phyloP scores from a whole-genome alignment of 2,888 invertebrate genomes.

The Eilema sororculum region DNA sequence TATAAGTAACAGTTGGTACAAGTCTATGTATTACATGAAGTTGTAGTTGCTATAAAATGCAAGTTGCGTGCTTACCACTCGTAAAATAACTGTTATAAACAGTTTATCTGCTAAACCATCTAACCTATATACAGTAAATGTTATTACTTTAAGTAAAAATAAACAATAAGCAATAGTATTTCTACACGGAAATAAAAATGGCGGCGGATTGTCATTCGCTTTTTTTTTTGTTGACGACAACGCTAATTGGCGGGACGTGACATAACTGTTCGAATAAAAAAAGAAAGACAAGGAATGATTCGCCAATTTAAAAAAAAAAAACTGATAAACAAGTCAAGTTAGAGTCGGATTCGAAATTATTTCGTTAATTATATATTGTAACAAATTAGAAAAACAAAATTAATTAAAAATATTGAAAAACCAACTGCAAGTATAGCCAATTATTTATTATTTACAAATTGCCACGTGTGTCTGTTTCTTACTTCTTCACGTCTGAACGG shows the following conservation, averaged over 20 bases:
- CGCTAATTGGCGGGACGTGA: neutral
- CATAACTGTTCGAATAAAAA: neutral
- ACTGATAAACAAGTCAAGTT: no score
- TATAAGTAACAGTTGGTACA: neutral
- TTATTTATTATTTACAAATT: no score
- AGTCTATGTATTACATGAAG: neutral
- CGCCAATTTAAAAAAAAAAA: no score
- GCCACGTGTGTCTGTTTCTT: no score
- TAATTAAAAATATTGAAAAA: no score
- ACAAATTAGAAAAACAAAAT: no score
- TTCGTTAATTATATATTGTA: no score
- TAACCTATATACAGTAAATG: conserved; percentile 4
- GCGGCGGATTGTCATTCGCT: neutral
- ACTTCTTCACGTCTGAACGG: no score
- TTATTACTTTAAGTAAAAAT: conserved; percentile 10
- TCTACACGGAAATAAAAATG: conserved; percentile 6
- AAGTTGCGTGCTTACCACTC: conserved; percentile 1
- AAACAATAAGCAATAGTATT: neutral
- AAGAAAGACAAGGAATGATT: neutral
- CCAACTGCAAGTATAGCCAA: no score
- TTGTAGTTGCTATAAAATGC: neutral
- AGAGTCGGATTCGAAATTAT: no score
- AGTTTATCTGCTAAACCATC: conserved; percentile 7
- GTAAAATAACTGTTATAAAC: conserved; percentile 3
- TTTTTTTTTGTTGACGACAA: neutral